These are phyloP conservation scores for Pongo abelii DNA, from an alignment of 2,113 vertebrate species.

Conservation along the genomic window DNA sequence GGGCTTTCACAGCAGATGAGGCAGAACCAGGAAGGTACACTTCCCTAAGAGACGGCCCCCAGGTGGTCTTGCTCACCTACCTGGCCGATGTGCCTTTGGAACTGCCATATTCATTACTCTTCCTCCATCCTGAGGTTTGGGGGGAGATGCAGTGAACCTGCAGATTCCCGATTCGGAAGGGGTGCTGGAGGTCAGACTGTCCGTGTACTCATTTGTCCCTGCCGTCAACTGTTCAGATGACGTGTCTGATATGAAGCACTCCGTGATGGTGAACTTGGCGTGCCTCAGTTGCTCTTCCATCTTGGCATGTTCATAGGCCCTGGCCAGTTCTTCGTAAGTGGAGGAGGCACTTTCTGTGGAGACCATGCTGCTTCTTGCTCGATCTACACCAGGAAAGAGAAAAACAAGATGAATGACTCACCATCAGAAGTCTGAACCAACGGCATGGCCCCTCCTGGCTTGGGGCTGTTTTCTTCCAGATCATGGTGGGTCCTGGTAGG, in stretches of 20 bases:
- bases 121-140: conserved; percentile 98
- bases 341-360: conserved; percentile 99
- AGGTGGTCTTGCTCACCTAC: conserved; percentile 89
- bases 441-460: fast-evolving
- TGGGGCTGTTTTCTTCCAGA: no score
- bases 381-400: conserved; percentile 83
- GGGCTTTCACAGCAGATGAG: fast-evolving
- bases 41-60: fast-evolving
- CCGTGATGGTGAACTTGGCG: conserved; percentile 99
- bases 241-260: conserved; percentile 99
- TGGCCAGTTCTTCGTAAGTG: conserved; percentile 97
- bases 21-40: fast-evolving
- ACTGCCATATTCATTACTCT: conserved; percentile 97
- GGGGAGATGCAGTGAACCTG: conserved; percentile 97
- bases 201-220: conserved; percentile 99
- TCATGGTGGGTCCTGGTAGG: fast-evolving
- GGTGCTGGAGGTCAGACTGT: conserved; percentile 98
- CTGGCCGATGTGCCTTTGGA: conserved; percentile 98
- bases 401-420: fast-evolving
- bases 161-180: conserved; percentile 99
- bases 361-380: conserved; percentile 99
- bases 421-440: fast-evolving
- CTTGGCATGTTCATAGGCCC: conserved; percentile 98
- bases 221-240: conserved; percentile 98
- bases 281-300: conserved; percentile 99